Base-by-base conservation (phyloP, 2,797 vertebrate species). In the Fistularia commersonii region DNA sequence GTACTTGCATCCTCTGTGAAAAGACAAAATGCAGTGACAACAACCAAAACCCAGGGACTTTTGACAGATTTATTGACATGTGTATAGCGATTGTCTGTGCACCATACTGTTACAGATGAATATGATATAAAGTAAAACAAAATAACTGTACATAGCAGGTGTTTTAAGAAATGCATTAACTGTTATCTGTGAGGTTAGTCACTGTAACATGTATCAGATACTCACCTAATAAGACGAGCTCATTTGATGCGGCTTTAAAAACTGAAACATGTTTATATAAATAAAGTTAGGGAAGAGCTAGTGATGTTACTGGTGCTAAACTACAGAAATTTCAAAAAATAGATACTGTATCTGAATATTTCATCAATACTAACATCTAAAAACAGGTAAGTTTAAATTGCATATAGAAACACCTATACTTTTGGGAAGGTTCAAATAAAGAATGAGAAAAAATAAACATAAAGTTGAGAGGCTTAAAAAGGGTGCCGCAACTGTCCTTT, bases 11-110 rank as follows among this genome's bases (percentile, higher is more conserved):
- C 6, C 4, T 5, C 41, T 9, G 13, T 5, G 15, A 41, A 41
- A 11, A 13, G 3, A 8, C 3, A 41, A 12, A 41, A 12, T 11
- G 10, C 8, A 35, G 11, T 31, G 5, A 57, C 23, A 57, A 44
- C 42, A 36, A 35, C 7, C 31, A 56, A 4, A 6, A 41, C 23
- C 1, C 9, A 8, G n/a, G 54, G 15, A 45, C 31, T 76, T 81
- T 68, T 32, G 67, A 78, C 74, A 76, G 70, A 61, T 90, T 91
- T 91, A 91, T 90, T 91, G 81, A 88, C 78, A 80, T 86, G 82
- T 88, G 83, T 84, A 83, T 82, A 81, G 81, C 59, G 90, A 91
- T 91, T 90, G 87, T 90, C 89, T 86, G 87, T 89, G 88, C 90
- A 89, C 88, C 83, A 71, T 71, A 84, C 60, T 47, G 74, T 76